Percentiles rank a stretch among this genome's conserved stretches.
phyloP scores from a whole-genome alignment of 2,113 vertebrate species.

The Mellivora capensis region DNA sequence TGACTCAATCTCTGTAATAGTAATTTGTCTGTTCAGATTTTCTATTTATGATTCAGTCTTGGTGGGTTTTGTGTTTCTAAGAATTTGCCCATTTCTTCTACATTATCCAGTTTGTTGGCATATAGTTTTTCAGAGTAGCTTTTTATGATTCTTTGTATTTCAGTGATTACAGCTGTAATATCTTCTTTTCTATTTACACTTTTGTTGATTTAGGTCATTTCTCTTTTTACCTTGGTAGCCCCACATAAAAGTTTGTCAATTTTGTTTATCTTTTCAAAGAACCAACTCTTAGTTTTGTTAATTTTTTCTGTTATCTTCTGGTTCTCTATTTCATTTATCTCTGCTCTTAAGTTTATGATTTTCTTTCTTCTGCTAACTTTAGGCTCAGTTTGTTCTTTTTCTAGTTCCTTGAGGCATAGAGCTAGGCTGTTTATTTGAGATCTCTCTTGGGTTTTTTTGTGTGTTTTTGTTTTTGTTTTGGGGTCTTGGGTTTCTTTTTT shows the following conservation, averaged over 20 bases:
- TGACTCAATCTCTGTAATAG: background rate
- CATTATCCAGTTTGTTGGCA: background rate
- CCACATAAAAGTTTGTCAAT: background rate
- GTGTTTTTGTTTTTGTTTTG: background rate
- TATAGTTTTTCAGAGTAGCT: background rate
- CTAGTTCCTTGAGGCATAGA: background rate
- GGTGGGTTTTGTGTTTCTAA: background rate
- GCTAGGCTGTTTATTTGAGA: background rate
- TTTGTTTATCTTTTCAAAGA: background rate
- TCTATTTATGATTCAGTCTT: background rate
- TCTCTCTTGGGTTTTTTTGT: background rate
- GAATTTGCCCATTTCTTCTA: background rate
- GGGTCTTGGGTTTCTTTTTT: background rate
- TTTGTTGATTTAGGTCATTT: background rate
- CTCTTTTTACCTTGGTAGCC: background rate
- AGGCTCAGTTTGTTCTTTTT: background rate
- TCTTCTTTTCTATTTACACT: background rate
- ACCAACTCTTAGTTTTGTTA: background rate
- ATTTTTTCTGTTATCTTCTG: background rate
- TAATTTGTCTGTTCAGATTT: background rate
- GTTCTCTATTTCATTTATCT: background rate
- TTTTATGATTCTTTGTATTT: background rate
- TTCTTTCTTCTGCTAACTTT: background rate
- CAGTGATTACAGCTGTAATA: background rate
- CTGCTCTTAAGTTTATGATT: background rate